phyloP scores from a whole-genome alignment of 2,797 vertebrate species.

The Harpagifer antarcticus region DNA sequence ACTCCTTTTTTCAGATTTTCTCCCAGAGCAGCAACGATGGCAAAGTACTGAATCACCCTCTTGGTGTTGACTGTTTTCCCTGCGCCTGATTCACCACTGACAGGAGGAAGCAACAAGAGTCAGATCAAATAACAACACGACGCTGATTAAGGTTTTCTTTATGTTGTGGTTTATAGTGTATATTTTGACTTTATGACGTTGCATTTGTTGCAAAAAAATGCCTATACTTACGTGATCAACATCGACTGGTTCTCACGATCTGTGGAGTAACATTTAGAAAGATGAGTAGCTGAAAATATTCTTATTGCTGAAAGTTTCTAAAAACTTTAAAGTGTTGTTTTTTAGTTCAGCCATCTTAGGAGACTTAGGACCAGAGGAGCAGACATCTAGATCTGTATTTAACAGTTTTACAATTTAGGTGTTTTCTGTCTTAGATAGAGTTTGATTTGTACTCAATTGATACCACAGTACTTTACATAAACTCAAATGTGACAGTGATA shows the following conservation, averaged over 20 bases:
- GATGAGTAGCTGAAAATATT: background rate
- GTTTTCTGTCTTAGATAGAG: background rate
- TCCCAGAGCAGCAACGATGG: conserved; percentile 93
- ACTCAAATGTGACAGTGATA: no score
- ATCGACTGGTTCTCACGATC: conserved; percentile 98
- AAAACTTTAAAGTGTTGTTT: background rate
- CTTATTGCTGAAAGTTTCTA: background rate
- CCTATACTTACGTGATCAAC: conserved; percentile 94
- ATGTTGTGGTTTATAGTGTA: background rate
- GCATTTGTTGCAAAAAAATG: background rate
- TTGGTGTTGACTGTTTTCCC: conserved; percentile 99
- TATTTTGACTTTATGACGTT: background rate
- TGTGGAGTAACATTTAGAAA: conserved; percentile 65
- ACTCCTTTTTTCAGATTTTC: conserved; percentile 94
- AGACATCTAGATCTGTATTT: background rate
- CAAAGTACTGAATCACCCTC: conserved; percentile 98
- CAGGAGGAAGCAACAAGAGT: background rate
- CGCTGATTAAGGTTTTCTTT: background rate
- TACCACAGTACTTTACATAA: no score
- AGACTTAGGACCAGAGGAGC: background rate
- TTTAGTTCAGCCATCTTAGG: background rate
- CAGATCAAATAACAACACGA: background rate
- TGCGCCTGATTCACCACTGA: conserved; percentile 96
- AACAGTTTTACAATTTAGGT: background rate
- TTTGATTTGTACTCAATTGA: background rate